Evolutionary conservation across 1,140 invertebrate species (phyloP).

Genomic region (Phymorhynchus buccinoides): DNA sequence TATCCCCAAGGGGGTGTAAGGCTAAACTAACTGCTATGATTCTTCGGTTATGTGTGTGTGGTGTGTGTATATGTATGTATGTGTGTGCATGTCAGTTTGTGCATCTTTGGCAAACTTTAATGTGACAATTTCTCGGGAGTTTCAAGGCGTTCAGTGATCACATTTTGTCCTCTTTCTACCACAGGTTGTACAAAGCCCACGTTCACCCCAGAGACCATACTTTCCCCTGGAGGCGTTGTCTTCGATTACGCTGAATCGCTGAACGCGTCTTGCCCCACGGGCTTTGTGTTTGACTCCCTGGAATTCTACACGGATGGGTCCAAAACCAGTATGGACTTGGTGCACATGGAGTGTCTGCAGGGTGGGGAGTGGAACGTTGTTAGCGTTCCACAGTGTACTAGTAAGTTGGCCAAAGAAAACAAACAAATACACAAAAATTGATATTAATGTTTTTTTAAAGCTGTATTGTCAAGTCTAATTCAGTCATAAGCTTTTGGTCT

Average conservation of each 20-base stretch:
- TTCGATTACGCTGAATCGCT: slow-evolving; percentile 42
- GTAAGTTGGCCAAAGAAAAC: slow-evolving; percentile 31
- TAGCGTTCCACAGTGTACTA: slow-evolving; percentile 43
- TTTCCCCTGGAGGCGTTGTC: neutral
- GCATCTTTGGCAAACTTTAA: no score
- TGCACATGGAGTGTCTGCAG: slow-evolving; percentile 49
- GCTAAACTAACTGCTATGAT: neutral
- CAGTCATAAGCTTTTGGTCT: no score
- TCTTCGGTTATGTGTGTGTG: neutral
- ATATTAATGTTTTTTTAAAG: no score
- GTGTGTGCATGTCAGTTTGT: neutral
- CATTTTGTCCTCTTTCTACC: slow-evolving; percentile 26
- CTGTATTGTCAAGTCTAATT: no score
- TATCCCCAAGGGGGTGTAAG: no score
- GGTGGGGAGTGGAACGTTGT: slow-evolving; percentile 51
- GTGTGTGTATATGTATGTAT: neutral
- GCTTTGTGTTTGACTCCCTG: slow-evolving; percentile 49
- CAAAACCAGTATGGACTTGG: slow-evolving; percentile 21
- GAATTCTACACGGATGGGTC: slow-evolving; percentile 42
- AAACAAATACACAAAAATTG: no score
- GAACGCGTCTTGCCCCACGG: slow-evolving; percentile 49
- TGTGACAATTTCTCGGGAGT: no score
- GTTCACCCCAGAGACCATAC: slow-evolving; percentile 43
- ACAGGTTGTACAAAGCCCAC: slow-evolving; percentile 50
- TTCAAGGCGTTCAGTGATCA: no score